Evolutionary conservation across 2,888 invertebrate species (phyloP).

Genomic region (Lasiommata megera): DNA sequence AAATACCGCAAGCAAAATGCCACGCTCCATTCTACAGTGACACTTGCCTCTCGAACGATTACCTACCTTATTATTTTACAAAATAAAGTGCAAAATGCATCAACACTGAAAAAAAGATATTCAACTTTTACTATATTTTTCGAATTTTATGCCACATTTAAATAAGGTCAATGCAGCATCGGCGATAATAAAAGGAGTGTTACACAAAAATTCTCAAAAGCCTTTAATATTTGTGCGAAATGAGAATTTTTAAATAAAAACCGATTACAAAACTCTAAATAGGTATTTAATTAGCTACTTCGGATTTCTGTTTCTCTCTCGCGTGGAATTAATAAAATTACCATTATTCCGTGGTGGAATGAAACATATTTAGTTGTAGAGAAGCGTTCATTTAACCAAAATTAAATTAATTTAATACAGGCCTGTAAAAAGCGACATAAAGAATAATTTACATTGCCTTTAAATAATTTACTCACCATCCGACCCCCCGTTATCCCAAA

Average conservation of each 20-base stretch:
- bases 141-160: slow-evolving; percentile 16
- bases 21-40: slow-evolving; percentile 27
- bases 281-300: not conserved
- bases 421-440: no score
- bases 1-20: slow-evolving; percentile 58
- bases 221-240: not conserved
- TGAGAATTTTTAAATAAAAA: not conserved
- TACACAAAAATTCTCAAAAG: not conserved
- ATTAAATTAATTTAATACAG: no score
- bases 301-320: no score
- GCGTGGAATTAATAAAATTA: no score
- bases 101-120: not conserved
- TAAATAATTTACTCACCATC: no score
- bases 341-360: no score
- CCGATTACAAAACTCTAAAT: not conserved
- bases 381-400: no score
- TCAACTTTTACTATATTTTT: slow-evolving; percentile 17
- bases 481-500: no score
- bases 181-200: slow-evolving; percentile 10
- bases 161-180: slow-evolving; percentile 15
- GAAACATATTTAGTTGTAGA: no score
- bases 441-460: no score
- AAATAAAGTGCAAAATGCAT: slow-evolving; percentile 12
- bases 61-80: slow-evolving; percentile 12
- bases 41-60: slow-evolving; percentile 30